These are phyloP conservation scores for Schizotus pectinicornis DNA, from an alignment of 2,888 invertebrate species.

Conservation along the genomic window DNA sequence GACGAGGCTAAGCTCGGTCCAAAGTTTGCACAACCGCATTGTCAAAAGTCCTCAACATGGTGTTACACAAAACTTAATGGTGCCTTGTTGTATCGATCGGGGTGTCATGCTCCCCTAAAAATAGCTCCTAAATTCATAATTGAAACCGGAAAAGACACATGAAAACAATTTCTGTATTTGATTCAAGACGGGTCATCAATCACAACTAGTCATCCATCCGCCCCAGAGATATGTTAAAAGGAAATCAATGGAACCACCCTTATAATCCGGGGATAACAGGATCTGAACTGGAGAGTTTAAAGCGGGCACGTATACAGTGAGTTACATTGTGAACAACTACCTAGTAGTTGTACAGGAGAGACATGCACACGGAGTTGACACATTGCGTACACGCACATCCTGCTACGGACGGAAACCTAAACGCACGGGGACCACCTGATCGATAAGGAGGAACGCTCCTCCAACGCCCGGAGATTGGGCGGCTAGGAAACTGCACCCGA, in stretches of 20 bases:
- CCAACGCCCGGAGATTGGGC: too few relatives aligned
- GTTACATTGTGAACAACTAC: constrained; percentile 10
- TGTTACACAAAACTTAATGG: too few relatives aligned
- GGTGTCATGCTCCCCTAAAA: too few relatives aligned
- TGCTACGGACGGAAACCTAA: constrained; percentile 1
- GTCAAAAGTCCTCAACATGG: too few relatives aligned
- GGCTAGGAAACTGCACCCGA: too few relatives aligned
- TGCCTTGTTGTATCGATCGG: constrained; percentile 3
- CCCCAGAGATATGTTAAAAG: constrained; percentile 35
- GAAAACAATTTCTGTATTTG: constrained; percentile 11
- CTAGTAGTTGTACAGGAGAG: constrained; percentile 16
- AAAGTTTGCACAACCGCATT: too few relatives aligned
- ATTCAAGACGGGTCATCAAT: constrained; percentile 22
- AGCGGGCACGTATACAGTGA: constrained; percentile 13
- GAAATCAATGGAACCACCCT: constrained; percentile 42
- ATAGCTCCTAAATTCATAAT: not conserved
- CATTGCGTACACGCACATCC: constrained; percentile 21
- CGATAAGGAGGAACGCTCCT: constrained; percentile 8
- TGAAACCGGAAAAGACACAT: constrained; percentile 5
- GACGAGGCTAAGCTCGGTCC: too few relatives aligned
- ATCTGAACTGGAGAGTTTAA: constrained; percentile 22
- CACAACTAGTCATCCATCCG: constrained; percentile 22
- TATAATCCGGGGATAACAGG: constrained; percentile 42
- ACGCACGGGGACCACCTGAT: constrained; percentile 12
- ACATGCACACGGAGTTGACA: constrained; percentile 20